These are phyloP conservation scores for Leuctra nigra DNA, from an alignment of 2,888 invertebrate genomes.

Conservation along the genomic window DNA sequence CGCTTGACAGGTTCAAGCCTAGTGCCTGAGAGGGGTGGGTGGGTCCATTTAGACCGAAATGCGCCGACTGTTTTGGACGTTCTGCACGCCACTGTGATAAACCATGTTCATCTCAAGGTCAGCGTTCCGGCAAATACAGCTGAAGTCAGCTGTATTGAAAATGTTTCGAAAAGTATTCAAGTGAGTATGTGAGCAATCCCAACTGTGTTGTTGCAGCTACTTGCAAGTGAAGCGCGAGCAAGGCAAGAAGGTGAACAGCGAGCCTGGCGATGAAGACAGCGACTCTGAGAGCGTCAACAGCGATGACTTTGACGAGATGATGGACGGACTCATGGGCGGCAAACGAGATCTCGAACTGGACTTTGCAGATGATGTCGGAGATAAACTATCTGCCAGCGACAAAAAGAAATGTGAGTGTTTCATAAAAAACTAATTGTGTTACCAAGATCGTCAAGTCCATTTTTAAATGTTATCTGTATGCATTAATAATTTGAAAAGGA, in stretches of 20 bases:
- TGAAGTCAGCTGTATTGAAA: too few species aligned
- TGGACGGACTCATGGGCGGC: conserved; percentile 38
- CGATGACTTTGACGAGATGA: conserved; percentile 67
- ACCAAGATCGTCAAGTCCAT: background rate
- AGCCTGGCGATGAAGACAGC: conserved; percentile 52
- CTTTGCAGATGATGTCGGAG: conserved; percentile 46
- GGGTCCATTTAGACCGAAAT: too few species aligned
- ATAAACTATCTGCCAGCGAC: conserved; percentile 30
- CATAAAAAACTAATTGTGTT: conserved; percentile 16
- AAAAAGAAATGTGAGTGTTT: conserved; percentile 37
- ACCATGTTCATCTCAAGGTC: too few species aligned
- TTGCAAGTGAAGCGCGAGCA: conserved; percentile 35
- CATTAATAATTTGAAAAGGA: too few species aligned
- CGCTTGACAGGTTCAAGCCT: too few species aligned
- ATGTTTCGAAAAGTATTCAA: too few species aligned
- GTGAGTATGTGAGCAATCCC: too few species aligned
- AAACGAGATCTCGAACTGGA: conserved; percentile 53
- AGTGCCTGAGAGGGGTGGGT: too few species aligned
- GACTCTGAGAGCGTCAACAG: conserved; percentile 67
- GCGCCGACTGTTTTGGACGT: too few species aligned
- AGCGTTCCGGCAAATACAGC: too few species aligned
- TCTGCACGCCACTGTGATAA: too few species aligned
- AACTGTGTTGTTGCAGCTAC: conserved; percentile 50
- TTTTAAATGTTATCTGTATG: too few species aligned
- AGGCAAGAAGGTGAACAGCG: conserved; percentile 35